Evolutionary conservation across 2,888 invertebrate species (phyloP).

Genomic region (Eupithecia tripunctaria): DNA sequence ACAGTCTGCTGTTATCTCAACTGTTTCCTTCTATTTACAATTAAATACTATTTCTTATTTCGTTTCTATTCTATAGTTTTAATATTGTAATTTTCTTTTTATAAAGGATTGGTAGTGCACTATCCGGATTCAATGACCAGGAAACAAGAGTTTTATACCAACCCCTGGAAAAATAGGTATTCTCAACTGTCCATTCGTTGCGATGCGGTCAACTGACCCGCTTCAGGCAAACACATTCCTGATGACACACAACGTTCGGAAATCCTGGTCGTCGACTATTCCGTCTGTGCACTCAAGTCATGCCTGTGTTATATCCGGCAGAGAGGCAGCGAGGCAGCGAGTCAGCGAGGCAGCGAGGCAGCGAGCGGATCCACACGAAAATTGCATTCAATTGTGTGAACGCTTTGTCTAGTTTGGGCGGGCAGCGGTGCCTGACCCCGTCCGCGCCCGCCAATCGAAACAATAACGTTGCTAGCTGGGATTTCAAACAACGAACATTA

Average conservation of each 20-base stretch:
- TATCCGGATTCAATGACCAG: background rate
- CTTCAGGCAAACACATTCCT: background rate
- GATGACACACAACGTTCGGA: background rate
- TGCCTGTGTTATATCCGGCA: background rate
- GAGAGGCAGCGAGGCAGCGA: background rate
- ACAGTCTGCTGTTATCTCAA: background rate
- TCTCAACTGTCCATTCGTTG: background rate
- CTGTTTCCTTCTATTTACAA: too few species aligned
- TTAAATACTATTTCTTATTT: background rate
- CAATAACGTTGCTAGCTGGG: background rate
- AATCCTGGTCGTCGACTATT: background rate
- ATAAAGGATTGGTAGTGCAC: background rate
- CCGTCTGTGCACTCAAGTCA: background rate
- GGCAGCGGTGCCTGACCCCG: background rate
- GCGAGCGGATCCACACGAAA: slow-evolving; percentile 46
- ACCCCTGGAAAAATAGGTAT: background rate
- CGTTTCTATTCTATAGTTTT: background rate
- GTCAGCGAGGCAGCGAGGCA: background rate
- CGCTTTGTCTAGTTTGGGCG: slow-evolving; percentile 31
- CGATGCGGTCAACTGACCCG: background rate
- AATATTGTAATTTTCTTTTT: background rate
- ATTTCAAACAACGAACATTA: too few species aligned
- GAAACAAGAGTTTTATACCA: background rate
- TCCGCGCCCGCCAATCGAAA: background rate
- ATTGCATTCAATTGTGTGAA: slow-evolving; percentile 59